Conservation (phyloP, 2,888 invertebrate genomes). For the Morpho helenor region DNA sequence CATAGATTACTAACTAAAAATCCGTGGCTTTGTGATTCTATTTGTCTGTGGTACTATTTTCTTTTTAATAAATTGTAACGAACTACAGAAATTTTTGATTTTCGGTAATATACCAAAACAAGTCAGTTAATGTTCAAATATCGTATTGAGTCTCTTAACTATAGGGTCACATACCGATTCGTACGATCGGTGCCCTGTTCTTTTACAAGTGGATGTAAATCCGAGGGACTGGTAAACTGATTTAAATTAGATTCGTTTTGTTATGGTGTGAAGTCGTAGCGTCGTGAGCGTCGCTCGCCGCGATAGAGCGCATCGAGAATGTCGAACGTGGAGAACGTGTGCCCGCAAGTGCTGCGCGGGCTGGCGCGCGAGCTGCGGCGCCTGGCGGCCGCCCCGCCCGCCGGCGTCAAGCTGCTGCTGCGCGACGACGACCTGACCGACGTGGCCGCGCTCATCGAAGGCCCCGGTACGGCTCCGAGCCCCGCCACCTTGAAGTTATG, state of each 20-base stretch:
- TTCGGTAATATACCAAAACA: neutral
- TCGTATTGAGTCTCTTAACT: neutral
- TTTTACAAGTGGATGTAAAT: neutral
- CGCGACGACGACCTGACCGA: constrained; percentile 97
- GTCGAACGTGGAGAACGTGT: constrained; percentile 96
- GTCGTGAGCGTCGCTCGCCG: constrained; percentile 13
- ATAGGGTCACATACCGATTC: neutral
- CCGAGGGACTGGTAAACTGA: neutral
- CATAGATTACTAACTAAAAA: neutral
- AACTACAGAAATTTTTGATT: neutral
- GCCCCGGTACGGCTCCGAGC: constrained; percentile 77
- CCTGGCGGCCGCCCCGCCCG: constrained; percentile 89
- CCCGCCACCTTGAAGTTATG: neutral
- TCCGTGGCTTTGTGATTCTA: no score
- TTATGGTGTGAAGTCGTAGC: constrained; percentile 9
- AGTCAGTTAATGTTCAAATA: neutral
- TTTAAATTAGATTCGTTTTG: constrained; percentile 2
- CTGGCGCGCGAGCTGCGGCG: constrained; percentile 94
- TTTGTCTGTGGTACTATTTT: no score
- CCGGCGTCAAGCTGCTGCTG: constrained; percentile 93
- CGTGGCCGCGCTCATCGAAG: constrained; percentile 94
- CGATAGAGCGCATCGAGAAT: constrained; percentile 50
- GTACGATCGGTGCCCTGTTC: neutral
- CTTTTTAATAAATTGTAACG: neutral
- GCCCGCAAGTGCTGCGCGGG: constrained; percentile 94